Evolutionary conservation across 2,888 invertebrate species (phyloP), one percentile per base, ranked within the genome.

Genomic region (Lutraria lutraria): DNA sequence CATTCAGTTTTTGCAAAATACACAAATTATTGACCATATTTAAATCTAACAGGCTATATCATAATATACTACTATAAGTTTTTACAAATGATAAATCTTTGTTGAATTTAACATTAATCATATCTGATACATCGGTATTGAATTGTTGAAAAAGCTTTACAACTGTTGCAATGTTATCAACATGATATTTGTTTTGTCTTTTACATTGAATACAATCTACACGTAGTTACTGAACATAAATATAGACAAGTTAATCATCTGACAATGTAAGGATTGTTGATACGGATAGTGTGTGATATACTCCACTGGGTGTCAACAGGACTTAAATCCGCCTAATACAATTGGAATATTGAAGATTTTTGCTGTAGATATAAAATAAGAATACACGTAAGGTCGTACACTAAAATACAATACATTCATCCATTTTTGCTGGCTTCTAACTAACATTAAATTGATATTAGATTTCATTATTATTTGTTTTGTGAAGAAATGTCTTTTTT

Each of bases 201-300:
- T 21, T 21, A 72, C 29, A 63, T 19, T 3, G 29, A 21, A 21
- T 81, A 81, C 53, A 72, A 82, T 86, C 81, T 81, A 86, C 86
- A 86, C 86, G 63, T 81, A 63, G 86, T 81, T 29, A 86, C 86
- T 86, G 31, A 19, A 25, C 34, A 54, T 81, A 68, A 68, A 86
- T 31, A 86, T 31, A 54, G 52, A 86, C 81, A 81, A 68, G 68
- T 43, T 31, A 76, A 85, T 31, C 79, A 56, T 31, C 54, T 76
- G 72, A 68, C 34, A 79, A 53, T 79, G 83, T n/a, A 85, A 56
- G 25, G 53, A 54, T 8, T 15, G 2, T 1, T n/a, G 29, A 52
- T 76, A 76, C 29, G 31, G 52, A 53, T 81, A 81, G 63, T 29
- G 10, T 29, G 10, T 10, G 63, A 12, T 68, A 68, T 68, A 68